Evolutionary conservation across 2,797 vertebrate species (phyloP), one percentile per base, ranked within the genome.

Genomic region (Columba guinea): DNA sequence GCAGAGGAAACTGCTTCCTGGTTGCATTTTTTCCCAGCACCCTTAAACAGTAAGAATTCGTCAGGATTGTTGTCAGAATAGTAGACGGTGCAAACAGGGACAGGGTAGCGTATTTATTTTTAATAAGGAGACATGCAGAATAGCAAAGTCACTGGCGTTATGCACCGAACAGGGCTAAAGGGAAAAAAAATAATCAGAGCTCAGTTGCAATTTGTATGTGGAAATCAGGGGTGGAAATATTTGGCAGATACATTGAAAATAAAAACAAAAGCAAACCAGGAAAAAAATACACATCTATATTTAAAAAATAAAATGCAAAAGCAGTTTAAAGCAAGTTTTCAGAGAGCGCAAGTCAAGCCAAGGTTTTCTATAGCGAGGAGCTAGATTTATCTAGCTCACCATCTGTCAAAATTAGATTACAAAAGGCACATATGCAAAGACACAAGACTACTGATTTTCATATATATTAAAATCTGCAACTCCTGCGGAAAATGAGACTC

Each of bases 401-500:
- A 98, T 98, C 98, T 99, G 98, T 98, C 98, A 98, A 97, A 98
- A 98, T 98, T 97, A 98, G 98, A 98, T 98, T 98, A 98, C 98
- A 98, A 98, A 98, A 98, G 97, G 98, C 98, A 97, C 97, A 98
- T 98, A 98, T 98, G 98, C 97, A 98, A 98, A 98, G 98, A 98
- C 98, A 99, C 98, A 98, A 98, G 98, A 97, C 97, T 62, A 95
- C 98, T 99, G 99, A 99, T 99, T 99, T 99, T 99, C 99, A 99
- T 99, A 99, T 99, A 99, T 99, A 99, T 99, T 99, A 99, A 99
- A 99, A 98, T 98, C 97, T 97, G 82, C 98, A 97, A 98, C 98
- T 98, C 98, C 98, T 96, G 98, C 90, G 96, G 98, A 97, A 99
- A 98, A 99, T 97, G 98, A 98, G 98, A 98, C 98, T 97, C 98